A percentile compares a stretch with the other conserved stretches of the same genome.
Evolutionary conservation across 1,140 invertebrate species (phyloP).

Genomic region (Drosophila melanica): DNA sequence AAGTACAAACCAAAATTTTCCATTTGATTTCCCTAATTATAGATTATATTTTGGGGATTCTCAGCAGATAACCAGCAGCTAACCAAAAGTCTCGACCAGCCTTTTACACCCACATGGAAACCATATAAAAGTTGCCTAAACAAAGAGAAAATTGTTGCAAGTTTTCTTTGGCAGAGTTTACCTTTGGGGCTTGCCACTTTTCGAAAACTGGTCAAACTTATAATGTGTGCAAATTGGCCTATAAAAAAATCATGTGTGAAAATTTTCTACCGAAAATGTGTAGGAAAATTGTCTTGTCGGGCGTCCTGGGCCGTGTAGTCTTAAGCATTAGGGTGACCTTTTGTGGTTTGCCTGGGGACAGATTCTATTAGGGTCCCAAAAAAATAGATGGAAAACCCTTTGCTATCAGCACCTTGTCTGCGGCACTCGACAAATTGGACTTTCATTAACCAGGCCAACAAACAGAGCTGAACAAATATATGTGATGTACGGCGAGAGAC

Average conservation of each 20-base stretch:
- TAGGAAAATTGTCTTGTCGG: slow-evolving; percentile 5
- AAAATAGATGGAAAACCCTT: slow-evolving; percentile 64
- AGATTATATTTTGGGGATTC: not conserved
- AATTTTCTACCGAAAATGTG: slow-evolving; percentile 41
- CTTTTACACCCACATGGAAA: not conserved
- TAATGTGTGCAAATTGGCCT: slow-evolving; percentile 79
- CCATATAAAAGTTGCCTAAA: slow-evolving; percentile 4
- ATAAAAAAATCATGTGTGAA: slow-evolving; percentile 78
- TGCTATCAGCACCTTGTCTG: slow-evolving; percentile 63
- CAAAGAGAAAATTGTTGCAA: slow-evolving; percentile 33
- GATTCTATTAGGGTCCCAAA: slow-evolving; percentile 64
- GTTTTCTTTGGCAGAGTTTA: slow-evolving; percentile 23
- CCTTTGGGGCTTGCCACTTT: slow-evolving; percentile 42
- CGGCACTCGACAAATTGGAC: slow-evolving; percentile 42
- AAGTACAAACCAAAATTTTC: too few species aligned
- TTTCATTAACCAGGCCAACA: slow-evolving; percentile 45
- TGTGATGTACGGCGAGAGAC: not conserved
- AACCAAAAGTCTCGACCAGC: not conserved
- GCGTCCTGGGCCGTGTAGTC: slow-evolving; percentile 18
- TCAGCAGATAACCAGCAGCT: not conserved
- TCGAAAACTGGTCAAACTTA: slow-evolving; percentile 47
- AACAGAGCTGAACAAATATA: slow-evolving; percentile 39
- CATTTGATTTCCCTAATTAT: too few species aligned
- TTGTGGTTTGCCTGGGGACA: slow-evolving; percentile 31
- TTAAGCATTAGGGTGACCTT: slow-evolving; percentile 35